phyloP scores from a whole-genome alignment of 2,888 invertebrate species.

The Chymomyza fuscimana region DNA sequence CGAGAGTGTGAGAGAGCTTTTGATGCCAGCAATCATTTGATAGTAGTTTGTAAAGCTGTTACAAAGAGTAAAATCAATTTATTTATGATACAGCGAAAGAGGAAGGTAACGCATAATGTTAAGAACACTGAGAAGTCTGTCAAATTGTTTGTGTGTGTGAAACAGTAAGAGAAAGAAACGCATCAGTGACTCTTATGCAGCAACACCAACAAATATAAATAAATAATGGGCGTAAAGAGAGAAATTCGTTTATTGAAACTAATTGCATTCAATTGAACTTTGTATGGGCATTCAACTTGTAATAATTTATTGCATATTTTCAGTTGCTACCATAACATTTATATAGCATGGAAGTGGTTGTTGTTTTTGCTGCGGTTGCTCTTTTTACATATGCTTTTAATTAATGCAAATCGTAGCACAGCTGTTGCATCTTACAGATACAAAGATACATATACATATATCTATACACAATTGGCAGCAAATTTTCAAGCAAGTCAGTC shows the following conservation, averaged over 20 bases:
- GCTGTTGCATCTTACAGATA: neutral
- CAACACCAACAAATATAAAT: slow-evolving; percentile 35
- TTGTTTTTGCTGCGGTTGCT: slow-evolving; percentile 9
- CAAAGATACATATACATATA: too few relatives aligned
- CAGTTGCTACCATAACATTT: slow-evolving; percentile 6
- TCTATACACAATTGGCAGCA: too few relatives aligned
- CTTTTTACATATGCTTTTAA: neutral
- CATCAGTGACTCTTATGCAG: neutral
- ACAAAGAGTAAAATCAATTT: slow-evolving; percentile 46
- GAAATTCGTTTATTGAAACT: slow-evolving; percentile 56
- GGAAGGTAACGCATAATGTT: neutral
- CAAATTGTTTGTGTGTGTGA: too few relatives aligned
- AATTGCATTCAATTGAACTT: slow-evolving; percentile 62
- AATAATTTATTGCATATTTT: slow-evolving; percentile 34
- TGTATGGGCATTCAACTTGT: slow-evolving; percentile 17
- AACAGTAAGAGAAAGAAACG: neutral
- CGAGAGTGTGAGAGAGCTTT: neutral
- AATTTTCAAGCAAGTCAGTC: too few relatives aligned
- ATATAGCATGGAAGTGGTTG: slow-evolving; percentile 4
- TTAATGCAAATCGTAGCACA: slow-evolving; percentile 21
- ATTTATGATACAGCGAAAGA: slow-evolving; percentile 44
- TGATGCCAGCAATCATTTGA: neutral
- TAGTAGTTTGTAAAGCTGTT: neutral
- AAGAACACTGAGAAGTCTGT: too few relatives aligned
- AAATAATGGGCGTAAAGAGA: slow-evolving; percentile 25